Percentiles rank a stretch among this genome's conserved stretches.
Conservation (phyloP, 2,888 invertebrate genomes). For the Sphaerolaimus hirsutus region DNA sequence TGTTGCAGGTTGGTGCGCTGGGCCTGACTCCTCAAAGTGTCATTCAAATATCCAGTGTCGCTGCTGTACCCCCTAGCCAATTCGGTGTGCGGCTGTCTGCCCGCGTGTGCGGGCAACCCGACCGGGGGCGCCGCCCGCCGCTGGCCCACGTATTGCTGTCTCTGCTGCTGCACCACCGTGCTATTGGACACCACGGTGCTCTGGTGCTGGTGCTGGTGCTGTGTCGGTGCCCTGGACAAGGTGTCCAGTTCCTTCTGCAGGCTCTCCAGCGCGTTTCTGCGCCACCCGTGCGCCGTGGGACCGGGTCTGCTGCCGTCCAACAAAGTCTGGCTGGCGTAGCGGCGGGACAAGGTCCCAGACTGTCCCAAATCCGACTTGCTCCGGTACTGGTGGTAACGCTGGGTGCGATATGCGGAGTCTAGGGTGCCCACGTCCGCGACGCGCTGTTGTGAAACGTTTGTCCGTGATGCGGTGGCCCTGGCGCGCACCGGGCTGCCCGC, state of each 20-base stretch:
- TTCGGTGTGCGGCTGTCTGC: too few relatives aligned
- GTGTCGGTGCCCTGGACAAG: slow-evolving; percentile 18
- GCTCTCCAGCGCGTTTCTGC: slow-evolving; percentile 20
- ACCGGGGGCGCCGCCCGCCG: too few relatives aligned
- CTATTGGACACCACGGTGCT: background rate
- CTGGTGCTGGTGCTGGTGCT: too few relatives aligned
- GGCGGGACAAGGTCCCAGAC: slow-evolving; percentile 15
- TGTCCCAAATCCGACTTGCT: slow-evolving; percentile 17
- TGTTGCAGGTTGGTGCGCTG: too few relatives aligned
- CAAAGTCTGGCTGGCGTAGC: slow-evolving; percentile 22
- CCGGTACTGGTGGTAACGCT: slow-evolving; percentile 22
- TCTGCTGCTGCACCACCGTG: background rate
- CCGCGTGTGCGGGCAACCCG: background rate
- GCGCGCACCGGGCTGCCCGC: background rate
- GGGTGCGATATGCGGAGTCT: too few relatives aligned
- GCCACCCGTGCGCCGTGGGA: slow-evolving; percentile 19
- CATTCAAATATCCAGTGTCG: slow-evolving; percentile 17
- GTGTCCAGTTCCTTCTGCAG: slow-evolving; percentile 24
- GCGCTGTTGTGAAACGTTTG: too few relatives aligned
- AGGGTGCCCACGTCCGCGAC: too few relatives aligned
- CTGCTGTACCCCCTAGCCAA: slow-evolving; percentile 7
- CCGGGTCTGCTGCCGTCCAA: slow-evolving; percentile 23
- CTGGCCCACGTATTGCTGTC: too few relatives aligned
- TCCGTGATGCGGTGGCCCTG: slow-evolving; percentile 10
- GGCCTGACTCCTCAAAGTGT: slow-evolving; percentile 8